A percentile compares a stretch with the other conserved stretches of the same genome.
phyloP scores from a whole-genome alignment of 2,797 vertebrate species.

The Iguana delicatissima region DNA sequence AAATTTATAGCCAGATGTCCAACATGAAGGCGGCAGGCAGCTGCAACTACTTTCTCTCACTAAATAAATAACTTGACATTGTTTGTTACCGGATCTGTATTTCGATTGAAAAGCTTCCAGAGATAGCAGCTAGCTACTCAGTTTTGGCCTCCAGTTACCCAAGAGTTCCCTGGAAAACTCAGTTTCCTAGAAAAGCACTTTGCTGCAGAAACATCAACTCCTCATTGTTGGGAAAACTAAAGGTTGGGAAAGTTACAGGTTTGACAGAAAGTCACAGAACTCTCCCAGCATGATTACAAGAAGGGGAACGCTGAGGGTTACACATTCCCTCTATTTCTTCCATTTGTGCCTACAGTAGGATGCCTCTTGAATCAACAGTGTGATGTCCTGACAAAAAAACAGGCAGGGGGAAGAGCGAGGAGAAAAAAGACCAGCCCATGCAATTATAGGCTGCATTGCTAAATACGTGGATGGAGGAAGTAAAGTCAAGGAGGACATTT shows the following conservation, averaged over 20 bases:
- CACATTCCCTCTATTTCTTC: background rate
- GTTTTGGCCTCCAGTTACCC: slow-evolving; percentile 7
- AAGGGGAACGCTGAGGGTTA: background rate
- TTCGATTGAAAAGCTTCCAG: slow-evolving; percentile 68
- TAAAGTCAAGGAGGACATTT: no score
- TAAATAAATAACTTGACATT: slow-evolving; percentile 67
- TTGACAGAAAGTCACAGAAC: no score
- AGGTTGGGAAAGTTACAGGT: background rate
- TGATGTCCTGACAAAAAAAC: no score
- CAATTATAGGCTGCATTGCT: no score
- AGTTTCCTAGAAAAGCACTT: background rate
- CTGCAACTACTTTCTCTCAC: slow-evolving; percentile 63
- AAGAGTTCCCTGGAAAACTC: background rate
- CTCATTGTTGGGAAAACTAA: background rate
- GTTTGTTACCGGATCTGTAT: slow-evolving; percentile 55
- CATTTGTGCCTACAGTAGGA: background rate
- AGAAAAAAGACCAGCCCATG: no score
- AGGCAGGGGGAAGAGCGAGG: no score
- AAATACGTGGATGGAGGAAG: no score
- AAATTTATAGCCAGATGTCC: slow-evolving; percentile 71
- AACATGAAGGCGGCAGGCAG: slow-evolving; percentile 69
- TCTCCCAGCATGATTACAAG: background rate
- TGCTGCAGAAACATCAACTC: fast-evolving
- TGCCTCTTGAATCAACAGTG: no score
- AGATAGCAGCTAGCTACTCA: slow-evolving; percentile 68